Percentiles rank a stretch among this genome's conserved stretches.
phyloP scores from a whole-genome alignment of 1,140 invertebrate genomes.

The Drosophila kohkoa region DNA sequence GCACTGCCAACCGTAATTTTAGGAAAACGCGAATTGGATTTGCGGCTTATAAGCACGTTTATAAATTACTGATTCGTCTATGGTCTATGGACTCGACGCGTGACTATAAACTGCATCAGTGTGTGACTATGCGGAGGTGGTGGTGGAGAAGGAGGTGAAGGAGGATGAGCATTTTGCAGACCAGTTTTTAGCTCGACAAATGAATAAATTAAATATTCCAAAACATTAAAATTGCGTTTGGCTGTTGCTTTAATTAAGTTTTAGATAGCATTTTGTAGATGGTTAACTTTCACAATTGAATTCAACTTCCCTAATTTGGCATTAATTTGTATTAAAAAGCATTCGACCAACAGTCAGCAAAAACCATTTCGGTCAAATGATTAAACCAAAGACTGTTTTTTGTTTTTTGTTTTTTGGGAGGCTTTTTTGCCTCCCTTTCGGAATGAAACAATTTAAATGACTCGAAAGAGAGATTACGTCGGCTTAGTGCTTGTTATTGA shows the following conservation, averaged over 20 bases:
- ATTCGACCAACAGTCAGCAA: constrained; percentile 34
- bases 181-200: constrained; percentile 63
- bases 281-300: constrained; percentile 53
- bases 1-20: constrained; percentile 67
- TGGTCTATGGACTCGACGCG: constrained; percentile 31
- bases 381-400: constrained; percentile 7
- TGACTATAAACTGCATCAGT: background rate
- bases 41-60: constrained; percentile 80
- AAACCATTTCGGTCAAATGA: constrained; percentile 6
- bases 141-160: background rate
- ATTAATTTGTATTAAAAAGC: constrained; percentile 61
- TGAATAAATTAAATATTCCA: constrained; percentile 77
- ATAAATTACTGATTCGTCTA: constrained; percentile 79
- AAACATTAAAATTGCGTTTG: constrained; percentile 49
- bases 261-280: constrained; percentile 36
- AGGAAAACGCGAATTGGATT: constrained; percentile 71
- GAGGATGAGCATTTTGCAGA: background rate
- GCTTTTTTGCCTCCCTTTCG: background rate
- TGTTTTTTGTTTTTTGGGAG: background rate
- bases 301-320: constrained; percentile 43
- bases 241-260: constrained; percentile 64
- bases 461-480: constrained; percentile 30
- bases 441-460: constrained; percentile 4
- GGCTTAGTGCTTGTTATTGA: constrained; percentile 56
- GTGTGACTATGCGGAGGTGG: background rate